Base-by-base conservation (phyloP, 2,113 vertebrate genomes). In the Dascyllus trimaculatus region DNA sequence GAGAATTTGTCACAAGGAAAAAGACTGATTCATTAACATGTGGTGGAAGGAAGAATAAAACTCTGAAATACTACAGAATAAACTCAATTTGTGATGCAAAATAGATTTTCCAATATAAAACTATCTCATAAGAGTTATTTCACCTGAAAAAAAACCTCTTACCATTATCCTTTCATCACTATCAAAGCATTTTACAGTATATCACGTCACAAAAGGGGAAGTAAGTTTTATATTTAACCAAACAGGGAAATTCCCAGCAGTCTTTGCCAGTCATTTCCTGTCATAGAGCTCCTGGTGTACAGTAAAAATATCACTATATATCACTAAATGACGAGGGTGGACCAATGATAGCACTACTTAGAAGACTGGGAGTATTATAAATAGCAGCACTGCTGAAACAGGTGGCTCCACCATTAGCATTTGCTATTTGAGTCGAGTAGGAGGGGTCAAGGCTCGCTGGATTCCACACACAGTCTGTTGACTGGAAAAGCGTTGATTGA, bases 351-450 rank as follows among this genome's bases (percentile, higher is more conserved):
- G 78, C 45, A n/a, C 65, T 57, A 68, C 74, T 87, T 81, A 57
- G 67, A 48, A 38, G 46, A 78, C 53, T 45, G 64, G 10, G 60
- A 61, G 74, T 29, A 15, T 64, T 88, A 91, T 90, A 91, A 89
- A 93, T 88, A 92, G 90, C 64, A 60, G 62, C 11, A 14, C 1
- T 60, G 65, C 57, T 69, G 71, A 82, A 92, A 92, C 91, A 91
- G 92, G 92, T 90, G 91, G 85, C 69, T 65, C 38, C 45, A 35
- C 67, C 63, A 84, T 85, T 81, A 89, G 40, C 78, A 72, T 84
- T 77, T 76, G 75, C 76, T 71, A 88, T 87, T 75, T 0, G 53
- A 91, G 88, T 60, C 24, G 63, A 82, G 61, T 59, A 21, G 68
- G 59, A 58, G 49, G 80, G 85, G 76, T 84, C 83, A 85, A 73